phyloP scores from a whole-genome alignment of 2,888 invertebrate species.

The Agriopis leucophaearia region DNA sequence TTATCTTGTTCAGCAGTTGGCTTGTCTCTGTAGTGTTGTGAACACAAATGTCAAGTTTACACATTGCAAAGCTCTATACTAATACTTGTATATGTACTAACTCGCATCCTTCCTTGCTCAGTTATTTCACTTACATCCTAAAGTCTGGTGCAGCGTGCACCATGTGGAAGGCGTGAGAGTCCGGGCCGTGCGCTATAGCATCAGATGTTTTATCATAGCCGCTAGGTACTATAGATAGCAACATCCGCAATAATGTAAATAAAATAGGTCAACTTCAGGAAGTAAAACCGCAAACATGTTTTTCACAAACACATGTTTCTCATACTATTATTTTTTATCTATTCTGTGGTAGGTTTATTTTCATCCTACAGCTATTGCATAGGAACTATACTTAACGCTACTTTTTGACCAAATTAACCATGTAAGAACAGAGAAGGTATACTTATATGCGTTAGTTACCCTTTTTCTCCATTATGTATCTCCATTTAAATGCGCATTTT shows the following conservation, averaged over 20 bases:
- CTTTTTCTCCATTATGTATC: too few relatives aligned
- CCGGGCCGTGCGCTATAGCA: conserved; percentile 55
- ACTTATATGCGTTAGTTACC: too few relatives aligned
- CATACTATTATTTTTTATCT: conserved; percentile 7
- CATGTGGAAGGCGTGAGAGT: conserved; percentile 71
- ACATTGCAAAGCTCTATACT: neutral
- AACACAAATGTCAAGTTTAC: neutral
- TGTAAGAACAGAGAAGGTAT: too few relatives aligned
- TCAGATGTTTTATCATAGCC: conserved; percentile 72
- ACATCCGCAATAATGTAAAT: conserved; percentile 70
- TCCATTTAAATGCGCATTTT: too few relatives aligned
- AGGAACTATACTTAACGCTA: too few relatives aligned
- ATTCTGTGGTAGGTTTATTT: neutral
- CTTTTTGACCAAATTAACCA: too few relatives aligned
- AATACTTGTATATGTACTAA: neutral
- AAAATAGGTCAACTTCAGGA: conserved; percentile 77
- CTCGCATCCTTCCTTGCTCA: conserved; percentile 14
- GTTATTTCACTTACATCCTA: conserved; percentile 42
- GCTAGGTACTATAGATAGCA: conserved; percentile 63
- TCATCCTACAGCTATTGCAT: too few relatives aligned
- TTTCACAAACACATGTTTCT: conserved; percentile 57
- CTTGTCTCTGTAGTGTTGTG: neutral
- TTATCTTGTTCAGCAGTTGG: neutral
- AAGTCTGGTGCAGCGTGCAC: conserved; percentile 48
- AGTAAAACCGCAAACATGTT: conserved; percentile 75